Evolutionary conservation across 2,888 invertebrate genomes (phyloP), one percentile per base, ranked within the genome.

Genomic region (Gibbula magus): DNA sequence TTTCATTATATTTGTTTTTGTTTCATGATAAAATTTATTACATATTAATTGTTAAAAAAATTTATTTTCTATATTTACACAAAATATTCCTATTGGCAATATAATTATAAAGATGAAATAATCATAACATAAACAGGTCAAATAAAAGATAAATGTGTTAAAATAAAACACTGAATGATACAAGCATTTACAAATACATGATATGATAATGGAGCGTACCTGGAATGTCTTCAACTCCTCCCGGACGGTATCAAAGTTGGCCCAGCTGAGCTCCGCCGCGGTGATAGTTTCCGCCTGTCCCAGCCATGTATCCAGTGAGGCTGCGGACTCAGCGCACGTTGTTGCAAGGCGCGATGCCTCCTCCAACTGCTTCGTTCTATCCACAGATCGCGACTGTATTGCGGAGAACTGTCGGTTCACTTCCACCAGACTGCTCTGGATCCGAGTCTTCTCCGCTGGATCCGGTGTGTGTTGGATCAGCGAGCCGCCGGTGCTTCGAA

Each of bases 401-500:
- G 86, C 79, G 20, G 86, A 81, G 90, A 90, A 90, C 79, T 87
- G 86, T 35, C 85, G 81, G 82, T 89, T 89, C 54, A 88, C 84
- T 70, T 87, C 86, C 2, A 88, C 86, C 2, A 91, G 83, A 10
- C 86, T 83, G 78, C 88, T 86, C 83, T 89, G 90, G 7, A 89
- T 87, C 0, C 79, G 79, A 18, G 88, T 87, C 84, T 90, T 90
- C 85, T 90, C 90, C 0, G 84, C 79, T 1, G 85, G 83, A 61
- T 89, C 87, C 8, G 87, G 81, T 13, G 87, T 86, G 80, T 89
- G 88, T 16, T 84, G 82, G 45, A 89, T 88, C 13, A 91, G 83
- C 56, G 89, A 88, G 56, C 87, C 86, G n/a, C 90, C 91, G 66
- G 87, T 88, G 32, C 83, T 84, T 20, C 89, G 84, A n/a, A 91